Base-by-base conservation (phyloP, 2,797 vertebrate species). In the Chelmon rostratus region DNA sequence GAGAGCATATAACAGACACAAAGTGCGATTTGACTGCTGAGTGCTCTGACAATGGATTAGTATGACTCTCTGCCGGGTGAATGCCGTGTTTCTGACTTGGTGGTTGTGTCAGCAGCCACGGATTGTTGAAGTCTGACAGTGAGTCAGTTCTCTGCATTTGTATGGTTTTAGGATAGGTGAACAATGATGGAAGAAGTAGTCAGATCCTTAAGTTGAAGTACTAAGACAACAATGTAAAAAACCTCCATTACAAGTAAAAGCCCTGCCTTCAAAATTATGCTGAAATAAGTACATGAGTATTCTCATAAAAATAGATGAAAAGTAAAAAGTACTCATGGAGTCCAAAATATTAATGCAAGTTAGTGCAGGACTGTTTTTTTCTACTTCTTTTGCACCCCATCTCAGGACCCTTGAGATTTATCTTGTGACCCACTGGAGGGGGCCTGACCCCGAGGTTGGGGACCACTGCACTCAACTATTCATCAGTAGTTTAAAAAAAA, bases 11-110 rank as follows among this genome's bases (percentile, higher is more conserved):
- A 66, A 72, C 53, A 65, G 58, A 58, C 25, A 56, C 19, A 16
- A 21, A 56, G 68, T 73, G 35, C 59, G 73, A 66, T 72, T 68
- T 70, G 56, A 72, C 78, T 80, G 71, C 75, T 13, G 74, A 85
- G 69, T 23, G 33, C 62, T 53, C 25, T 5, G 28, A 44, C 54
- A 64, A 81, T 61, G 50, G 71, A 80, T 81, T 79, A 62, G 28
- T 47, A 8, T 67, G 57, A 58, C 52, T 76, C 77, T 76, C 52
- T 76, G 52, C 46, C 28, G 40, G 35, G 23, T 33, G 28, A 66
- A 74, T 58, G 61, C 38, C 54, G 42, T 52, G 56, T 73, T 50
- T 46, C 71, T 59, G 68, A 81, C 57, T 57, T 12, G 37, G 12
- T 52, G 75, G 21, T n/a, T 44, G 18, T 82, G 53, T 74, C 76